These are phyloP conservation scores for Stenolophus ochropezus DNA, from an alignment of 2,888 invertebrate genomes.

Conservation along the genomic window DNA sequence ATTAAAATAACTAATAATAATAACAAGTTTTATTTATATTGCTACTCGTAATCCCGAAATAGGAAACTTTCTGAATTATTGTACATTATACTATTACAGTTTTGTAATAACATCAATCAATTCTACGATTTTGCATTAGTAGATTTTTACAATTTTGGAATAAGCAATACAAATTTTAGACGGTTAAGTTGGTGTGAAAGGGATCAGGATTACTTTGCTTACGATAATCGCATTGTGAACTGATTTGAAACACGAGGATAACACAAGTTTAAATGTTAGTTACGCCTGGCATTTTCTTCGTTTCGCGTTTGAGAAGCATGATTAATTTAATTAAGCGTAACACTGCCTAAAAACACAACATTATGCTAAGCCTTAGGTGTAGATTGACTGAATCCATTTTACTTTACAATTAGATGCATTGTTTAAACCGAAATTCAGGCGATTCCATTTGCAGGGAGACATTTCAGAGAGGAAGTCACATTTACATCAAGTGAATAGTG, in stretches of 20 bases:
- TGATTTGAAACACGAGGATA: constrained; percentile 2
- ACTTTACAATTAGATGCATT: constrained; percentile 52
- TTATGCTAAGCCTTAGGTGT: constrained; percentile 28
- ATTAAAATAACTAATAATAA: too few relatives aligned
- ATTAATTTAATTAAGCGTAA: constrained; percentile 33
- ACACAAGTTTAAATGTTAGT: constrained; percentile 26
- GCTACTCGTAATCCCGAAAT: too few relatives aligned
- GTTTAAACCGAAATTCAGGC: constrained; percentile 41
- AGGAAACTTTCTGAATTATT: too few relatives aligned
- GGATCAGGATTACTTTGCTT: too few relatives aligned
- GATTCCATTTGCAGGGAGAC: constrained; percentile 29
- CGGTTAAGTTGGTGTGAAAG: too few relatives aligned
- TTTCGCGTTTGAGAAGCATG: constrained; percentile 8
- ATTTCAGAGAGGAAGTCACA: constrained; percentile 45
- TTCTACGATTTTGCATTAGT: too few relatives aligned
- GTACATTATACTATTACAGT: too few relatives aligned
- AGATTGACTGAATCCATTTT: constrained; percentile 47
- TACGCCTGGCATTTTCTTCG: constrained; percentile 4
- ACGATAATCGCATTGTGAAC: too few relatives aligned
- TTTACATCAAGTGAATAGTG: constrained; percentile 44
- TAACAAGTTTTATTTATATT: too few relatives aligned
- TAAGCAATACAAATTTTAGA: too few relatives aligned
- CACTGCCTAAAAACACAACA: constrained; percentile 42
- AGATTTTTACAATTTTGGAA: too few relatives aligned
- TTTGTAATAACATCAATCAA: too few relatives aligned